Base-by-base conservation (phyloP, 1,140 invertebrate genomes). In the Cheumatopsyche charites region DNA sequence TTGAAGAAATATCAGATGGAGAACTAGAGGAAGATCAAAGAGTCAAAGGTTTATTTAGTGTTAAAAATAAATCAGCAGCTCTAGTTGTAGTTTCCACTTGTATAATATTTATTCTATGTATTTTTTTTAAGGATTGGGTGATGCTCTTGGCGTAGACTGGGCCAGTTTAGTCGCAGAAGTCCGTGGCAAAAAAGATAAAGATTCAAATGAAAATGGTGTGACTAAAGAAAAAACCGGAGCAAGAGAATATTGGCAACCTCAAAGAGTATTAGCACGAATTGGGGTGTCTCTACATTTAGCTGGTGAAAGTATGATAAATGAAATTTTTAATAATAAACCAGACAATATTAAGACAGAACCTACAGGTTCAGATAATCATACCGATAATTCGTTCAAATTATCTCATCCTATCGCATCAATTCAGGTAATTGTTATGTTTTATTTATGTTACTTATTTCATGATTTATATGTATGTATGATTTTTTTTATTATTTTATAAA, bases 141-240 rank as follows among this genome's bases (percentile, higher is more conserved):
- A 95, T 82, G 92, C 93, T 15, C 80, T 96, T 11, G 93, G 94
- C n/a, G 94, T 96, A 0, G 94, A 96, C 81, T 96, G 94, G 94
- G 91, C 94, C 26, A 93, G 93, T 80, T 82, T 96, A 11, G 90
- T 94, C 0, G 90, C 90, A 0, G 92, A 94, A 81, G 90, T 90
- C 11, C 87, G 88, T 29, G 85, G 88, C 4, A 86, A 87, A 6
- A 84, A 86, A 67, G 81, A 85, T 71, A 77, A 80, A 1, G 76
- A 85, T 21, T 61, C 75, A 75, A 76, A 79, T 1, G 76, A 84
- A 15, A 69, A 78, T 74, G 79, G 78, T 73, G 73, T 82, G 75
- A 81, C 79, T 73, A 81, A 83, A 41, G 78, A 82, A 41, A 86
- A 87, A 0, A 83, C 83, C 15, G 86, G 86, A 29, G 89, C 88